Evolutionary conservation across 2,888 invertebrate genomes (phyloP), one percentile per base, ranked within the genome.

Genomic region (Xanthia togata): DNA sequence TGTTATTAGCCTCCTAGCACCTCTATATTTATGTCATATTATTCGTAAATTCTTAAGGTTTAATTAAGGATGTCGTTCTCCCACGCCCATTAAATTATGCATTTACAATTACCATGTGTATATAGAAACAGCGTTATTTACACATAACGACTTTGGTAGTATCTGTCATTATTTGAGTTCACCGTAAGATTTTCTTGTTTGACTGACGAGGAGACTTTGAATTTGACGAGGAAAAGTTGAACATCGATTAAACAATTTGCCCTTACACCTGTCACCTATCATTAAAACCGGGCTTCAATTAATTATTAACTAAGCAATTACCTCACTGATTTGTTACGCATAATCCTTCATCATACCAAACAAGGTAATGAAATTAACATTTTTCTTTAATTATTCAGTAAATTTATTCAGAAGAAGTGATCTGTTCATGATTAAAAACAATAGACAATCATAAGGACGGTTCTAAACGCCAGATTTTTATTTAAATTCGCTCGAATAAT

Each of bases 321-420:
- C 60, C 60, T 50, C 55, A 17, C 38, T 55, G 53, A 38, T 78
- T 50, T 20, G 20, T 60, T 74, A 67, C 55, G n/a, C 47, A 35
- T 75, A 81, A 79, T 76, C 65, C 60, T 57, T 67, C 55, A 41
- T 41, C 8, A 23, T n/a, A 9, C 20, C 26, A 41, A 76, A 82
- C 38, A 76, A 76, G 55, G 82, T 26, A 26, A 68, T 11, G 6
- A 12, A 68, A 72, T 78, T 71, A 62, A 44, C 62, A 83, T 79
- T 73, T 81, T 71, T 44, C 14, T 50, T 50, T 53, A 70, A 70
- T 70, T 57, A 73, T 60, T 70, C 50, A 55, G 8, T 53, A 31
- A 31, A 67, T 67, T 41, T 81, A 77, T 82, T 44, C 62, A 68
- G 20, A 68, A 71, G 62, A 70, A 83, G 63, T 78, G 4, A 68